These are phyloP conservation scores for Osmoderma eremita DNA, from an alignment of 2,888 invertebrate species.

Conservation along the genomic window DNA sequence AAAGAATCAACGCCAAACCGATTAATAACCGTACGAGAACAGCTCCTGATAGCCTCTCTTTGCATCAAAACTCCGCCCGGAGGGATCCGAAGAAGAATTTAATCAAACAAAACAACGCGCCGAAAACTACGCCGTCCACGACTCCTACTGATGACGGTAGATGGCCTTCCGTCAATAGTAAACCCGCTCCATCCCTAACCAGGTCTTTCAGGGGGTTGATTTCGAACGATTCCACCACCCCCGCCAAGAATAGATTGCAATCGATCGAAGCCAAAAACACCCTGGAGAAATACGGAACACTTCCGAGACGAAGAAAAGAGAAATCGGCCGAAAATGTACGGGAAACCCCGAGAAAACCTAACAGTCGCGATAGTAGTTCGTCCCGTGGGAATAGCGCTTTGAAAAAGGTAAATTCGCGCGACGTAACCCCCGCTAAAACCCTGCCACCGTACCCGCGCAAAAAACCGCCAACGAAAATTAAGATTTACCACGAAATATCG, in stretches of 20 bases:
- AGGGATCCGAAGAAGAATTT: slow-evolving; percentile 32
- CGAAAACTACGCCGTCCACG: slow-evolving; percentile 66
- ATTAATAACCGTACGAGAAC: slow-evolving; percentile 14
- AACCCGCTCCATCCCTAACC: slow-evolving; percentile 60
- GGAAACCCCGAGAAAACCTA: slow-evolving; percentile 54
- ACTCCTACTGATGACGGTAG: slow-evolving; percentile 76
- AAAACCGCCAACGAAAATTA: slow-evolving; percentile 66
- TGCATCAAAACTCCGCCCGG: slow-evolving; percentile 32
- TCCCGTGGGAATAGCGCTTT: slow-evolving; percentile 42
- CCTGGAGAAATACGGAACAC: slow-evolving; percentile 80
- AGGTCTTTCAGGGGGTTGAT: slow-evolving; percentile 59
- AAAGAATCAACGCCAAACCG: slow-evolving; percentile 30
- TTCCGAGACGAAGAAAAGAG: slow-evolving; percentile 78
- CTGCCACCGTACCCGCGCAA: slow-evolving; percentile 66
- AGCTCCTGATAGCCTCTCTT: slow-evolving; percentile 28
- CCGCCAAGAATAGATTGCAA: slow-evolving; percentile 43
- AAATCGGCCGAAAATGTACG: slow-evolving; percentile 67
- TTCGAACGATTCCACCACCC: slow-evolving; percentile 51
- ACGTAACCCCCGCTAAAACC: slow-evolving; percentile 49
- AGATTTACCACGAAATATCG: slow-evolving; percentile 83
- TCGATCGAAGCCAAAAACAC: slow-evolving; percentile 63
- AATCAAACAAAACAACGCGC: slow-evolving; percentile 33
- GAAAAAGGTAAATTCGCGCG: slow-evolving; percentile 53
- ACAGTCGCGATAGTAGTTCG: slow-evolving; percentile 50
- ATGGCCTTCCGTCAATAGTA: slow-evolving; percentile 71